Base-by-base conservation (phyloP, 2,888 invertebrate genomes). In the Oligia fasciuncula region DNA sequence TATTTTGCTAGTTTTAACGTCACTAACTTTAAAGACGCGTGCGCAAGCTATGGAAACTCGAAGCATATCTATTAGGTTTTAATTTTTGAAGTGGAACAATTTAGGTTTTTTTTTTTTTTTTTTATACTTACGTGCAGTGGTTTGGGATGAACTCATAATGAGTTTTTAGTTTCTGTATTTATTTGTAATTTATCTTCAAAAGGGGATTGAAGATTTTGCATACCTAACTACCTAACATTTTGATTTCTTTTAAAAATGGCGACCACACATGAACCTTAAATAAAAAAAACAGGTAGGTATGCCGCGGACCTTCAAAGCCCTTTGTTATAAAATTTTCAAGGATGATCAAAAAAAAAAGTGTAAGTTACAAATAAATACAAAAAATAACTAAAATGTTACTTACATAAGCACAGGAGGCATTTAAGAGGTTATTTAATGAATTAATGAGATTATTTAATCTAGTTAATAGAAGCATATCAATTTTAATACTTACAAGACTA, bases 21-120 rank as follows among this genome's bases (percentile, higher is more conserved):
- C n/a, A 98, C 98, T 23, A 99, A 99, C 94, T 99, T 98, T 92
- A 98, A 98, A 94, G 98, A 99, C 91, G 99, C 98, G 0, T 98
- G 98, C 85, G 95, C 97, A 0, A 93, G 95, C 46, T 96, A 96
- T 76, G 94, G 94, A 0, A 92, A 88, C 62, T 89, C 87, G 23
- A 95, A 95, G 86, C 93, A 91, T 78, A 87, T 91, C 78, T 92
- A 91, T 90, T 91, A 79, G 40, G 51, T 63, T 72, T 35, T 43
- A 62, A 40, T n/a, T 57, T 80, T 76, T 75, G 63, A 83, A 1
- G 35, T 71, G 2, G 54, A 65, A 60, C 1, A 69, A 70, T 79
- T 87, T 84, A 73, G 29, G 29, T n/a, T 29, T 29, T 29, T 29
- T 29, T 29, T 76, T 82, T 83, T 73, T 85, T 81, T 80, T 79